Evolutionary conservation across 2,113 vertebrate species (phyloP).

Genomic region (Bathybates hornii): DNA sequence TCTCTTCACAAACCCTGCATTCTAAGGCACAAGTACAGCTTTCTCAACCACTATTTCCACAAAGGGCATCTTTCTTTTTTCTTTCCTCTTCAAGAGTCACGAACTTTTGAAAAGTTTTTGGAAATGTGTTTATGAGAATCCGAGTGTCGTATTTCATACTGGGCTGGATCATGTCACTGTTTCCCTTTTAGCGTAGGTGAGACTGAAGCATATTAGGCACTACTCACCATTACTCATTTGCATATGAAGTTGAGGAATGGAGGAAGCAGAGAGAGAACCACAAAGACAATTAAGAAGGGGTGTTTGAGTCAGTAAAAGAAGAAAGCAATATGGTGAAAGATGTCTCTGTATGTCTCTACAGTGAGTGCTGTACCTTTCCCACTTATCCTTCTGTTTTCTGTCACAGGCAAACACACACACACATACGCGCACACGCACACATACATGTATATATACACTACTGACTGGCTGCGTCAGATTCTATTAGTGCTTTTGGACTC

Average conservation of each 20-base stretch:
- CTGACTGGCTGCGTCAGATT: not conserved
- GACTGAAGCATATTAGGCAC: not conserved
- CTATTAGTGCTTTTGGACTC: constrained; percentile 44
- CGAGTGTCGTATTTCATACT: not conserved
- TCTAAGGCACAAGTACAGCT: not conserved
- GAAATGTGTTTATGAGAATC: not conserved
- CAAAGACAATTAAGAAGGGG: not conserved
- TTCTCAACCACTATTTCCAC: not conserved
- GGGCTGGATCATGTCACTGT: not conserved
- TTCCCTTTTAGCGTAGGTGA: constrained; percentile 11
- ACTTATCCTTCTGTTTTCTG: not conserved
- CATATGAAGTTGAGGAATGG: not conserved
- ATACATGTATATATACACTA: not conserved
- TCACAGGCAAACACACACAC: not conserved
- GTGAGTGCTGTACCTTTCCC: not conserved
- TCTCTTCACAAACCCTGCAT: not conserved
- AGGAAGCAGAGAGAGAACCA: not conserved
- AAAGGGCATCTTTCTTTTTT: not conserved
- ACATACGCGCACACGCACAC: not conserved
- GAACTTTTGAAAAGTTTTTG: not conserved
- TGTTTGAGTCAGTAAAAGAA: not conserved
- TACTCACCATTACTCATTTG: not conserved
- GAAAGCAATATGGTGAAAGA: not conserved
- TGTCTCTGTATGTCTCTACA: not conserved
- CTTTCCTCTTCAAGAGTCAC: not conserved